Conservation (phyloP, 2,888 invertebrate genomes). For the Ophion slaviceki region DNA sequence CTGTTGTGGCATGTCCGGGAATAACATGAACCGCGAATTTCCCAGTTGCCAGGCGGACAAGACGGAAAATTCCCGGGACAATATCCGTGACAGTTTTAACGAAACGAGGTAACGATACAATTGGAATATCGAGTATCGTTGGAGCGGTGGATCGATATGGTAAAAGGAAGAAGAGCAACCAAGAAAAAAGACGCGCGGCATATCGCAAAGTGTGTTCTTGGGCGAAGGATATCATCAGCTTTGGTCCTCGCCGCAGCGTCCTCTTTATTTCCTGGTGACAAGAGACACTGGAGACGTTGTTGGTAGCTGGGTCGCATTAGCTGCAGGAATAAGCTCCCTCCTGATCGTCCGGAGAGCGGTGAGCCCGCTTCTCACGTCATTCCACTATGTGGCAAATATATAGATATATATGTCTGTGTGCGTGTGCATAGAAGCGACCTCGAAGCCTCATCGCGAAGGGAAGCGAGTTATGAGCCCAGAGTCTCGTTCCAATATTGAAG, state of each 20-base stretch:
- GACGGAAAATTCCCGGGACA: background rate
- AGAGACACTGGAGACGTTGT: constrained; percentile 26
- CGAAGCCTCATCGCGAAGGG: constrained; percentile 45
- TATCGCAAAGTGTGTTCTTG: background rate
- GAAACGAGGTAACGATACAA: background rate
- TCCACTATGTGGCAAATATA: constrained; percentile 21
- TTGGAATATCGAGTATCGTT: background rate
- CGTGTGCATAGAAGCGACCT: constrained; percentile 39
- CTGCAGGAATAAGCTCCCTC: constrained; percentile 46
- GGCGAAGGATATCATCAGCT: constrained; percentile 24
- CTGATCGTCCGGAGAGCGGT: constrained; percentile 7
- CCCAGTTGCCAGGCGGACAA: background rate
- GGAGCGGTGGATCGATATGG: background rate
- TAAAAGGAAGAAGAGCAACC: background rate
- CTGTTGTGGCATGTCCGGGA: background rate
- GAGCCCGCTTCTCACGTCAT: constrained; percentile 13
- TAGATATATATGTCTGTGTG: background rate
- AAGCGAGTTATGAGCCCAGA: constrained; percentile 53
- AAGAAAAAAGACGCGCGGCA: background rate
- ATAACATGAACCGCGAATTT: background rate
- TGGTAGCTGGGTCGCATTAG: constrained; percentile 35
- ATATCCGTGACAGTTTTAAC: background rate
- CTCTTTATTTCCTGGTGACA: constrained; percentile 28
- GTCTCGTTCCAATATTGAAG: constrained; percentile 76
- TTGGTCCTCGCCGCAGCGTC: constrained; percentile 7